A percentile compares a stretch with the other conserved stretches of the same genome.
Conservation (phyloP, 2,113 vertebrate species). For the Dascyllus trimaculatus region DNA sequence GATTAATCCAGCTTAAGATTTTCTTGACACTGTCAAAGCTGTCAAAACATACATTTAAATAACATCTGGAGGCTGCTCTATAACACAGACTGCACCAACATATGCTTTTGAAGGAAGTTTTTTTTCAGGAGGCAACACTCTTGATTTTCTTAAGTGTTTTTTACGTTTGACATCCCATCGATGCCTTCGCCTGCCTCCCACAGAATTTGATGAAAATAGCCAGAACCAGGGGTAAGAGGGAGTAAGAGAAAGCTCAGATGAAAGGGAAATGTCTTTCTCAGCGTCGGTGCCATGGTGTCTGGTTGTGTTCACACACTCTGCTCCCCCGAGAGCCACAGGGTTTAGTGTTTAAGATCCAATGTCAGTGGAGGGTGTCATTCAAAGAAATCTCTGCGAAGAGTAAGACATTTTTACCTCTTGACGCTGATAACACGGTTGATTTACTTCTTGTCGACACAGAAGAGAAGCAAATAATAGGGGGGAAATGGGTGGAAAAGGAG, state of each 20-base stretch:
- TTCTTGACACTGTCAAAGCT: background rate
- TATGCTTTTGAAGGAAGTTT: background rate
- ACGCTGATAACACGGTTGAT: background rate
- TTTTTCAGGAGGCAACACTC: background rate
- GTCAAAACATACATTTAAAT: background rate
- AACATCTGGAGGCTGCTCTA: too few relatives aligned
- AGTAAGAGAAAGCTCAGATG: background rate
- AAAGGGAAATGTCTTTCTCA: conserved; percentile 14
- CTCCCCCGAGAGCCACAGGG: conserved; percentile 2
- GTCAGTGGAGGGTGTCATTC: conserved; percentile 15
- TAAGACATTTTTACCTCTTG: background rate
- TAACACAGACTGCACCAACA: background rate
- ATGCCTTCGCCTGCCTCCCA: background rate
- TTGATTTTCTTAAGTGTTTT: background rate
- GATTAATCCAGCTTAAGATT: background rate
- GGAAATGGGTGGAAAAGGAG: background rate
- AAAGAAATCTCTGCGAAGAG: background rate
- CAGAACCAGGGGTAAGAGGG: background rate
- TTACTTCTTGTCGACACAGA: background rate
- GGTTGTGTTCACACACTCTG: conserved; percentile 1
- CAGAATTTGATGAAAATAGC: conserved; percentile 11
- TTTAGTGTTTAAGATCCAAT: conserved; percentile 4
- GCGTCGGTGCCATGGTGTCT: conserved; percentile 7
- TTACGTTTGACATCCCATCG: background rate
- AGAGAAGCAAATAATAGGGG: conserved; percentile 1